Evolutionary conservation across 2,113 vertebrate genomes (phyloP).

Genomic region (Sitta europaea): DNA sequence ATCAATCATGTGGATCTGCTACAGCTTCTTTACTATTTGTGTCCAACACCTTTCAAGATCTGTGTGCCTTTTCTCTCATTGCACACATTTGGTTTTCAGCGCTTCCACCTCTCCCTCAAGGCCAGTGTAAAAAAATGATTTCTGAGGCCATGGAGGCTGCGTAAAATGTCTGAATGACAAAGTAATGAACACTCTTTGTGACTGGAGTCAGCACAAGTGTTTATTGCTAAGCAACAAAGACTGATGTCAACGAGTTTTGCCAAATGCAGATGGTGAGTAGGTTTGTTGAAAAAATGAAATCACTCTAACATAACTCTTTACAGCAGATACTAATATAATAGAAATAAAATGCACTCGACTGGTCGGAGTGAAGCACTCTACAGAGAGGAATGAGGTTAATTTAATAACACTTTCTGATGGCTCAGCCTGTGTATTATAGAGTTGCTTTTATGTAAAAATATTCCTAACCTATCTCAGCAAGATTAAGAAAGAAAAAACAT

Average conservation of each 20-base stretch:
- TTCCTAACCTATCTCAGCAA: neutral
- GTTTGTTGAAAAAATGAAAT: constrained; percentile 71
- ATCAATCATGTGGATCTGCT: neutral
- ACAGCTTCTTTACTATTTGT: neutral
- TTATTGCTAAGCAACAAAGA: constrained; percentile 75
- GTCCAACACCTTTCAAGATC: neutral
- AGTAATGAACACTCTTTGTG: constrained; percentile 59
- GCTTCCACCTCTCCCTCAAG: constrained; percentile 7
- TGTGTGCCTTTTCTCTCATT: neutral
- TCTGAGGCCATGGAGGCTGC: neutral
- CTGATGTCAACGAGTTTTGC: constrained; percentile 67
- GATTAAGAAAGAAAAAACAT: neutral
- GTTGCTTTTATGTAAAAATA: neutral
- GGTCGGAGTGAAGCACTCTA: neutral
- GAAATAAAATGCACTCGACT: constrained; percentile 23
- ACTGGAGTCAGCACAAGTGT: constrained; percentile 59
- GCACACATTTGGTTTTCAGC: neutral
- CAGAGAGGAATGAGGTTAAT: constrained; percentile 11
- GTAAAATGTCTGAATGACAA: constrained; percentile 69
- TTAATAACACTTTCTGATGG: constrained; percentile 4
- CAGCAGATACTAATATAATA: constrained; percentile 49
- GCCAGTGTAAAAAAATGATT: neutral
- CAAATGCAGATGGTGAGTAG: constrained; percentile 77
- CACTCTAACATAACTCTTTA: constrained; percentile 59
- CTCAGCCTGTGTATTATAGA: neutral